Evolutionary conservation across 2,888 invertebrate species (phyloP).

Genomic region (Druceiella hillmani): DNA sequence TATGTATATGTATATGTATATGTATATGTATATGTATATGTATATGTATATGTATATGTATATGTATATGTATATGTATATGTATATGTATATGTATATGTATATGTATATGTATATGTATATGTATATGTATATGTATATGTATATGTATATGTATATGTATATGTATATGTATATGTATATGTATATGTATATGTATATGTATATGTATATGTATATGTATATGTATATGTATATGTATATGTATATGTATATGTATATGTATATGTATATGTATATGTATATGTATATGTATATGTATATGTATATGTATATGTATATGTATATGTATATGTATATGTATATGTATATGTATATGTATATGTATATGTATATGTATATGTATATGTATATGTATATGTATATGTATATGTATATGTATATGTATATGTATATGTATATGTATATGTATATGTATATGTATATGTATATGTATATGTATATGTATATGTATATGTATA

Average conservation of each 20-base stretch:
- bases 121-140: background rate
- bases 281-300: constrained; percentile 1
- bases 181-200: constrained; percentile 1
- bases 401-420: constrained; percentile 1
- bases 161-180: constrained; percentile 1
- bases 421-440: constrained; percentile 1
- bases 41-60: background rate
- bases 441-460: constrained; percentile 1
- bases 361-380: constrained; percentile 1
- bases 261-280: constrained; percentile 1
- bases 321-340: background rate
- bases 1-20: constrained; percentile 1
- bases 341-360: constrained; percentile 1
- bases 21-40: constrained; percentile 1
- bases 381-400: constrained; percentile 1
- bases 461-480: background rate
- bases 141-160: constrained; percentile 1
- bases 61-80: constrained; percentile 1
- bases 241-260: constrained; percentile 1
- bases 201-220: constrained; percentile 1
- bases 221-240: constrained; percentile 1
- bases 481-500: no score
- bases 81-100: constrained; percentile 1
- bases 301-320: constrained; percentile 1
- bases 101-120: constrained; percentile 1